Evolutionary conservation across 1,140 invertebrate species (phyloP), one percentile per base, ranked within the genome.

Genomic region (Calosoma granatense): DNA sequence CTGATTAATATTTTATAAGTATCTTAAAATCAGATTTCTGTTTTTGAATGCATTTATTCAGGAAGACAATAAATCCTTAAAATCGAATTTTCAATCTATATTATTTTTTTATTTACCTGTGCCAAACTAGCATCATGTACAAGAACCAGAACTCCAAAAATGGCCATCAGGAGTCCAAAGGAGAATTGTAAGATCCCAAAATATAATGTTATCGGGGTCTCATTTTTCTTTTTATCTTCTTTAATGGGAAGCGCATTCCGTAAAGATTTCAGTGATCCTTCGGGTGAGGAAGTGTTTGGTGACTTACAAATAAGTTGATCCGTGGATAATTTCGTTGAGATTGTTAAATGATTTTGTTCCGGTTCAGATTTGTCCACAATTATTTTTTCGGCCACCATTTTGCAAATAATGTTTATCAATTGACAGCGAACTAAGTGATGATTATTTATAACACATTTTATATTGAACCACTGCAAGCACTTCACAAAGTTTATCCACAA

Each of bases 291-390:
- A 12, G 41, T 47, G 58, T 74, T 73, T 1, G 77, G 78, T 0
- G 75, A 70, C 60, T 79, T 78, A 62, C 75, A 76, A 39, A 80
- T 79, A 30, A 80, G 59, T 55, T 76, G 76, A 60, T 79, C 76
- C 0, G 76, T 78, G 20, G 78, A 80, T 70, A 66, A 43, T 61
- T 69, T 71, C 11, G 67, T 67, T 12, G 66, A 68, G 21, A 68
- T 60, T 2, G 67, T 69, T 41, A 62, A 63, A 26, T 61, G 62
- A 56, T 65, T 64, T n/a, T n/a, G n/a, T 66, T 59, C 41, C 4
- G 19, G 15, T 36, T 36, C 15, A 47, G 41, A 12, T 47, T 47
- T 47, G 4, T 47, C 41, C 15, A 17, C 6, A 12, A 17, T 47
- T 12, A 47, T 11, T 17, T 47, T 47, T 47, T 47, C 41, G 9